Percentiles rank a stretch among this genome's conserved stretches.
Evolutionary conservation across 2,797 vertebrate species (phyloP).

Genomic region (Columba guinea): DNA sequence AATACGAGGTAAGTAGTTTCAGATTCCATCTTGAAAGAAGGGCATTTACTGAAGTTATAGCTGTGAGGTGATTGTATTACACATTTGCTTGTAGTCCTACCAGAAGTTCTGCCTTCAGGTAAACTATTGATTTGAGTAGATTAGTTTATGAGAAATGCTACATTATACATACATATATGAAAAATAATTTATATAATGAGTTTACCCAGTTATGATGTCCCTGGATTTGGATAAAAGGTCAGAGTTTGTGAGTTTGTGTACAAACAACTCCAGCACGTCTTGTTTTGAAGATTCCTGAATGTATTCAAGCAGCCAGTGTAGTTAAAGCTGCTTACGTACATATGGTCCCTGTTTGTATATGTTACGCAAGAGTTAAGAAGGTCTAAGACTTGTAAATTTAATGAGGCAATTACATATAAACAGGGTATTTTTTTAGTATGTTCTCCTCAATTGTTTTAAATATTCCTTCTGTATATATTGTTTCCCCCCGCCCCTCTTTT

Average conservation of each 20-base stretch:
- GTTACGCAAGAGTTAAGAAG: not conserved
- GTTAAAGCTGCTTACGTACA: not conserved
- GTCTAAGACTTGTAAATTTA: not conserved
- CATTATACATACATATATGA: not conserved
- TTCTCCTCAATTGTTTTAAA: not conserved
- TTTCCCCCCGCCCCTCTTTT: constrained; percentile 18
- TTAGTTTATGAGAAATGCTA: not conserved
- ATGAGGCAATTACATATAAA: not conserved
- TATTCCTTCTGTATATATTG: not conserved
- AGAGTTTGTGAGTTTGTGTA: not conserved
- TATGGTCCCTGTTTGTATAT: not conserved
- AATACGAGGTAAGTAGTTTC: constrained; percentile 90
- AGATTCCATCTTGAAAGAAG: not conserved
- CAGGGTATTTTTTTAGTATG: not conserved
- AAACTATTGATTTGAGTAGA: not conserved
- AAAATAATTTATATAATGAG: not conserved
- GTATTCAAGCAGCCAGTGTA: not conserved
- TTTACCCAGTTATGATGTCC: not conserved
- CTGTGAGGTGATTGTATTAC: not conserved
- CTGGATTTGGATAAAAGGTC: not conserved
- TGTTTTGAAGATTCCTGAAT: not conserved
- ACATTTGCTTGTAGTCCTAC: not conserved
- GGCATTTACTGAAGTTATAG: not conserved
- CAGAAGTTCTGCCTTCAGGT: not conserved
- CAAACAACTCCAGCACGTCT: not conserved